Evolutionary conservation across 2,113 vertebrate species (phyloP), one percentile per base, ranked within the genome.

Genomic region (Cryptoleucopteryx plumbea): DNA sequence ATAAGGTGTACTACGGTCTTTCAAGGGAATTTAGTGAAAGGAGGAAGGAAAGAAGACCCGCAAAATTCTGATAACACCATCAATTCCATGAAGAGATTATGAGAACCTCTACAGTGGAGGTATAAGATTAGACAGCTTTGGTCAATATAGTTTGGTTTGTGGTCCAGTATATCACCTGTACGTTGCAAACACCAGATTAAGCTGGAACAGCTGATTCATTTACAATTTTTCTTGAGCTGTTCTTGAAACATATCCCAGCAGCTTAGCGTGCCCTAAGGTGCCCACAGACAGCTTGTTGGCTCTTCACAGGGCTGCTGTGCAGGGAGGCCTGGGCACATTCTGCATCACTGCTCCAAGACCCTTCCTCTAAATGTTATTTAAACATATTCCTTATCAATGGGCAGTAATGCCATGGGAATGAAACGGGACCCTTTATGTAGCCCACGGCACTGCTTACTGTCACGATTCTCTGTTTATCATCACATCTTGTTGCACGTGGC

Each of bases 401-500:
- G 6, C 18, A 22, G 7, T n/a, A 66, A 29, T 47, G 12, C 17
- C 45, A 22, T 20, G 23, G 23, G 27, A 74, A 16, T 52, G 27
- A 75, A 82, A 79, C 0, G 7, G 16, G 20, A 74, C 8, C 6
- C 18, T 63, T 83, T 10, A 6, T 9, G 31, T 61, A 56, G 45
- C 12, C 13, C 11, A 27, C 13, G 21, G 12, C 25, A 82, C 12
- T 56, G 9, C 31, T 88, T 47, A 15, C 48, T 70, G 36, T 47
- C 52, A 62, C n/a, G 13, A 58, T 6, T 50, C 9, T 8, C 8
- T 11, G 92, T 89, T 78, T 45, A 61, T 26, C 26, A 74, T 47
- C 1, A 4, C 0, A 0, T 55, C 5, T 59, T 48, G 2, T n/a
- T 74, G 26, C 22, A 15, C 4, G 27, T 63, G 66, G 56, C 10